Percentiles rank a stretch among this genome's conserved stretches.
These are phyloP conservation scores for Sebastes matsubarae DNA, from an alignment of 2,797 vertebrate species.

Conservation along the genomic window DNA sequence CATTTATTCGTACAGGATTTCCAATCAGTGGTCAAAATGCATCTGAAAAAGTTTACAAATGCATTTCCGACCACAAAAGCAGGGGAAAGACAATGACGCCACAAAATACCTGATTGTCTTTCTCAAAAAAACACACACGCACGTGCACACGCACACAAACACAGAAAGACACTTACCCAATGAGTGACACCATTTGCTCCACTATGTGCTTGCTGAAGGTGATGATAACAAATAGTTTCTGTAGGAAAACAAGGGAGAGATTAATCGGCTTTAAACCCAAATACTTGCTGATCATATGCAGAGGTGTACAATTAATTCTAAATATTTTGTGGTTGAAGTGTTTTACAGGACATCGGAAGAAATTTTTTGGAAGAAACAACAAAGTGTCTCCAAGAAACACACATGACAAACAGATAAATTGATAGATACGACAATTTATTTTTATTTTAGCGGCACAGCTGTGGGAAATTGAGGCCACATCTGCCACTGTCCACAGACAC, in stretches of 20 bases:
- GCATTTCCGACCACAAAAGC: constrained; percentile 20
- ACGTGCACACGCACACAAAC: neutral
- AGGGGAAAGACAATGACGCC: constrained; percentile 20
- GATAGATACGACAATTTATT: neutral
- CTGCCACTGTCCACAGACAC: constrained; percentile 29
- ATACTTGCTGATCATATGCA: neutral
- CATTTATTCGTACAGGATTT: constrained; percentile 35
- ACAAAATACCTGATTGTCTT: neutral
- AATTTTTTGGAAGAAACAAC: neutral
- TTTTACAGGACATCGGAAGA: neutral
- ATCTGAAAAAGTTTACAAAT: constrained; percentile 49
- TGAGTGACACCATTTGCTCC: constrained; percentile 98
- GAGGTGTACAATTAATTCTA: neutral
- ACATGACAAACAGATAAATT: neutral
- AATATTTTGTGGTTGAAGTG: neutral
- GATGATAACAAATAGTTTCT: constrained; percentile 99
- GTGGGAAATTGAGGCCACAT: constrained; percentile 39
- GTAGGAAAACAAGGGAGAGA: constrained; percentile 62
- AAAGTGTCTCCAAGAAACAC: neutral
- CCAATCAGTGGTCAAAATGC: constrained; percentile 23
- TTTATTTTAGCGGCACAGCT: constrained; percentile 23
- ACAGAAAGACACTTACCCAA: constrained; percentile 88
- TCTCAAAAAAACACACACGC: neutral
- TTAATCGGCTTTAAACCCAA: neutral
- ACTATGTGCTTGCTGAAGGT: constrained; percentile 99